phyloP scores from a whole-genome alignment of 1,140 invertebrate genomes.

The Thalassaphorura encarpata region DNA sequence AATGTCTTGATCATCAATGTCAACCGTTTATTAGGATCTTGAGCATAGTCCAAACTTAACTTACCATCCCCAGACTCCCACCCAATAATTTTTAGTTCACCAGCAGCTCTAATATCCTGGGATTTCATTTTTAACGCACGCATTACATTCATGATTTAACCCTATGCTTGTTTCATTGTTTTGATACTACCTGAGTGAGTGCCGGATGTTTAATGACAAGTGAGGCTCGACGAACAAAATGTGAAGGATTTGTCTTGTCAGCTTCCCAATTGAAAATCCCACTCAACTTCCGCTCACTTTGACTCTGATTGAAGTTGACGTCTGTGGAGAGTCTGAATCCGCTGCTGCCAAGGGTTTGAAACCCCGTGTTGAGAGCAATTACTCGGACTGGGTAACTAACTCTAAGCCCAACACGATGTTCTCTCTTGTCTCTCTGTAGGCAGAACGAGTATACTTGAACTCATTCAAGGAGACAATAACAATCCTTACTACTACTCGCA shows the following conservation, averaged over 20 bases:
- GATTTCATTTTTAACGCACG: not conserved
- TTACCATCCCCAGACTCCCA: slow-evolving; percentile 17
- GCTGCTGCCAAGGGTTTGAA: not conserved
- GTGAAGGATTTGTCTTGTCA: not conserved
- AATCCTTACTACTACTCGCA: too few species aligned
- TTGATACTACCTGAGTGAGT: slow-evolving; percentile 10
- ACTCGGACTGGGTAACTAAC: slow-evolving; percentile 26
- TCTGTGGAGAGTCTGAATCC: slow-evolving; percentile 10
- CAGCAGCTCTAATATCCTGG: slow-evolving; percentile 10
- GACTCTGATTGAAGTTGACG: slow-evolving; percentile 23
- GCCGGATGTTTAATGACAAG: slow-evolving; percentile 24
- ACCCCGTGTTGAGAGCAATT: slow-evolving; percentile 16
- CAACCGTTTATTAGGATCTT: slow-evolving; percentile 18
- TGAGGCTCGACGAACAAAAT: slow-evolving; percentile 1
- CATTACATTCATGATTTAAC: not conserved
- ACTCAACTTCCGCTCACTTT: slow-evolving; percentile 9
- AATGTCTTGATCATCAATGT: slow-evolving; percentile 13
- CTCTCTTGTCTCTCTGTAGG: slow-evolving; percentile 7
- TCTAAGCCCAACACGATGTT: slow-evolving; percentile 9
- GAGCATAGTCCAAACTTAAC: slow-evolving; percentile 23
- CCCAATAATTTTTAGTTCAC: slow-evolving; percentile 5
- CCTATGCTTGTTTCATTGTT: not conserved
- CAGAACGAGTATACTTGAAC: too few species aligned
- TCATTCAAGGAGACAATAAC: too few species aligned
- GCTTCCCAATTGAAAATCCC: slow-evolving; percentile 11